Base-by-base conservation (phyloP, 2,888 invertebrate genomes). In the Drosophila longiperda region DNA sequence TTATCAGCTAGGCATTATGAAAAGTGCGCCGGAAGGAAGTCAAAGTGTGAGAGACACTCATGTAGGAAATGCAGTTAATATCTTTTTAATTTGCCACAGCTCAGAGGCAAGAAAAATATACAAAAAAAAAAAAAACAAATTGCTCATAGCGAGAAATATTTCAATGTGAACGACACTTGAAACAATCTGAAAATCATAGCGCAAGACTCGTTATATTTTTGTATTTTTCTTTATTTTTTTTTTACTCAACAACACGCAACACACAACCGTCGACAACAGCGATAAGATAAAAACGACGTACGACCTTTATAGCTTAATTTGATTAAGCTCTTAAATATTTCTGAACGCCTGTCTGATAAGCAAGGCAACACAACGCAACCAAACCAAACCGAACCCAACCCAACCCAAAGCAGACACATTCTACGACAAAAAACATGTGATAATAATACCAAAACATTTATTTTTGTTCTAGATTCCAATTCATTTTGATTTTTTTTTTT, bases 281-380 rank as follows among this genome's bases (percentile, higher is more conserved):
- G 87, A 87, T 87, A 91, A 87, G 87, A 87, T 87, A 91, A 90
- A 90, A 78, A 60, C 82, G 66, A 76, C 79, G 89, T 74, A 91
- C 91, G 87, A 87, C 90, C 91, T 87, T 87, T 87, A 87, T 90
- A 81, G 87, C 91, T 86, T 87, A 90, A 91, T 87, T 87, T 91
- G 82, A 87, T 87, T 87, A 88, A 86, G 87, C 90, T 86, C 81
- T 72, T 74, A 89, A 87, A 90, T 90, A 89, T 90, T 90, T 87
- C 63, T 74, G 74, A 77, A 58, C 57, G 61, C 59, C 68, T 64
- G 49, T 63, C 68, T 83, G 84, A 84, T 84, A 84, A 90, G 83
- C 55, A 69, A 67, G n/a, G 32, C 17, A 50, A 50, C 29, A n/a
- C 40, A 65, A 32, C 29, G 38, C 58, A 68, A 65, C 40, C n/a